These are phyloP conservation scores for Lomographa bimaculata DNA, from an alignment of 2,888 invertebrate species.

Conservation along the genomic window DNA sequence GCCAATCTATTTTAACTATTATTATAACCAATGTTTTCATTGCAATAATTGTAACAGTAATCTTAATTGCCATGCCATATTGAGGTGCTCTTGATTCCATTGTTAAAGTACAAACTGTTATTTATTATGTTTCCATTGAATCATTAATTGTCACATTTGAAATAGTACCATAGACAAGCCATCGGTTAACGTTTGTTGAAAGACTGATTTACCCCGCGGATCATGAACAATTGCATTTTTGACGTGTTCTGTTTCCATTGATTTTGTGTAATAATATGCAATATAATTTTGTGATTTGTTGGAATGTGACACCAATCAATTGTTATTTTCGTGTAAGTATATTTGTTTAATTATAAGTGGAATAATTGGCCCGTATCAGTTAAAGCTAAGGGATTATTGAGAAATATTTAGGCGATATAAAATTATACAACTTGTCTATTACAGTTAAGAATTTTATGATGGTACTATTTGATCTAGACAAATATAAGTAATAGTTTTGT, in stretches of 20 bases:
- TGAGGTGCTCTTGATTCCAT: constrained; percentile 67
- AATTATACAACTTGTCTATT: constrained; percentile 25
- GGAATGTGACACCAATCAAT: constrained; percentile 22
- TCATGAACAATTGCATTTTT: constrained; percentile 37
- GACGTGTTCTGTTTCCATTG: constrained; percentile 31
- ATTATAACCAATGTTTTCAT: constrained; percentile 30
- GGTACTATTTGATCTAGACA: constrained; percentile 24
- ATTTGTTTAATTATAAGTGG: constrained; percentile 25
- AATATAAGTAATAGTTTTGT: constrained; percentile 23
- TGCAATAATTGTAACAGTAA: constrained; percentile 23
- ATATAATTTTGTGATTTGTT: constrained; percentile 26
- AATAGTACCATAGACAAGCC: constrained; percentile 24
- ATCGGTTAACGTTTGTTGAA: constrained; percentile 48
- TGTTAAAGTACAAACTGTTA: constrained; percentile 58
- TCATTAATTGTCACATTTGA: constrained; percentile 19
- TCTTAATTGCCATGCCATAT: constrained; percentile 41
- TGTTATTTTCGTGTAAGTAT: constrained; percentile 23
- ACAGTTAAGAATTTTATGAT: constrained; percentile 21
- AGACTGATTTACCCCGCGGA: constrained; percentile 62
- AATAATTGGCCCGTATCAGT: constrained; percentile 16
- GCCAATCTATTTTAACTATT: constrained; percentile 28
- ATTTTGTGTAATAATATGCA: constrained; percentile 24
- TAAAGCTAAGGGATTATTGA: constrained; percentile 17
- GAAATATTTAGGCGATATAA: constrained; percentile 20
- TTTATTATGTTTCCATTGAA: constrained; percentile 38